Conservation (phyloP, 2,797 vertebrate species). For the Nyctalus aviator region DNA sequence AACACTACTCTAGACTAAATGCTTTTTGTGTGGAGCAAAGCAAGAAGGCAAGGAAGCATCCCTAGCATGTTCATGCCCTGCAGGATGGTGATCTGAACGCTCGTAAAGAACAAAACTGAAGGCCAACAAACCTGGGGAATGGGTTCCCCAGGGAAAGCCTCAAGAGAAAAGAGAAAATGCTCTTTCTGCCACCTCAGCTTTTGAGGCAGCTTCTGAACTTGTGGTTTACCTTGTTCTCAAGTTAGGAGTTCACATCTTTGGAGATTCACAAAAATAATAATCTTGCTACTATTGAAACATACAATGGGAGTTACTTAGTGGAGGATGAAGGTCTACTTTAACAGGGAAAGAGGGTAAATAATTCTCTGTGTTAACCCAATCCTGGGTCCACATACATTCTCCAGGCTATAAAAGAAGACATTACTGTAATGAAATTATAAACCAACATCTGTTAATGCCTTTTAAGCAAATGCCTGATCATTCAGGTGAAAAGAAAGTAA, state of each 20-base stretch:
- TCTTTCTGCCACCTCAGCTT: no score
- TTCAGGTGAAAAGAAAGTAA: neutral
- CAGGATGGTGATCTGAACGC: neutral
- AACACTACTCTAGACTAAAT: neutral
- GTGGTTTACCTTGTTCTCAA: neutral
- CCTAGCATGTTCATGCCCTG: no score
- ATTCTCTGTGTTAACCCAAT: neutral
- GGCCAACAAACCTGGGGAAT: neutral
- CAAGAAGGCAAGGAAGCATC: neutral
- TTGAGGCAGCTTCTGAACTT: neutral
- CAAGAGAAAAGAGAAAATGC: neutral
- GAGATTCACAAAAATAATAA: neutral
- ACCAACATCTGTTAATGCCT: neutral
- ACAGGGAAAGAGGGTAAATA: neutral
- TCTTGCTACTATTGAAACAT: neutral
- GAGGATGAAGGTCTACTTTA: neutral
- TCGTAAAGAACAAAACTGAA: neutral
- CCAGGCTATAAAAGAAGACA: neutral
- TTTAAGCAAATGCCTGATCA: neutral
- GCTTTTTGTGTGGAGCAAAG: neutral
- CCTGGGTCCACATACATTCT: neutral
- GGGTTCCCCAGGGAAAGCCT: neutral
- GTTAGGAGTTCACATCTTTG: neutral
- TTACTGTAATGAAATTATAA: neutral
- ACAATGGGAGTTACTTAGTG: neutral